phyloP scores from a whole-genome alignment of 2,888 invertebrate genomes.

The Andrena hattorfiana region DNA sequence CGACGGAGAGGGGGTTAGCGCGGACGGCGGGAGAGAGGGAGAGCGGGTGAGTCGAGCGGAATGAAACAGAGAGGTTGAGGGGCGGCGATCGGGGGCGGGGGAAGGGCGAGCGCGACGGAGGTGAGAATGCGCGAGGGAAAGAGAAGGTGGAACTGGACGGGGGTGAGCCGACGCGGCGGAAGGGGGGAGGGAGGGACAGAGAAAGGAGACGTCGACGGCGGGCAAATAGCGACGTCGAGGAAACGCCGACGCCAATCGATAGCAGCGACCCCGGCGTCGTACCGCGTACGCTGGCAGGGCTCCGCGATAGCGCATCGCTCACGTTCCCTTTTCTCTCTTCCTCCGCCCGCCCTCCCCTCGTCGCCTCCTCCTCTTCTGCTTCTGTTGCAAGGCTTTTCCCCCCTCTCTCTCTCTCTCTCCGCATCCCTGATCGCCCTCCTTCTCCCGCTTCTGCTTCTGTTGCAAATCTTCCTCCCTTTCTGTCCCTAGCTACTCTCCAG shows the following conservation, averaged over 20 bases:
- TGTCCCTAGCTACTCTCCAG: background rate
- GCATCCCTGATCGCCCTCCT: background rate
- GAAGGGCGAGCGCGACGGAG: constrained; percentile 39
- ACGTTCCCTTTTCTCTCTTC: constrained; percentile 39
- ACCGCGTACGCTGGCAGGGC: constrained; percentile 68
- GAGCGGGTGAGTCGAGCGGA: background rate
- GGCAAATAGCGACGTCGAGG: constrained; percentile 76
- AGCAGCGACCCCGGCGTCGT: constrained; percentile 78
- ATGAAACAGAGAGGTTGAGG: constrained; percentile 32
- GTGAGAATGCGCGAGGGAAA: constrained; percentile 40
- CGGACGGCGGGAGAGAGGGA: background rate
- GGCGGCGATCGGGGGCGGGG: background rate
- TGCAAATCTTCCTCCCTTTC: constrained; percentile 11
- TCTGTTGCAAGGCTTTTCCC: background rate
- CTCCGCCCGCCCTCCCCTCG: constrained; percentile 1
- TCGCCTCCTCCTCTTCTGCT: background rate
- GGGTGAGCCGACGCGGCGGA: constrained; percentile 18
- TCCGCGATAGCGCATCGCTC: constrained; percentile 77
- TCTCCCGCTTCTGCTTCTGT: constrained; percentile 2
- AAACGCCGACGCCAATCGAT: constrained; percentile 81
- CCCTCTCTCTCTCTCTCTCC: background rate
- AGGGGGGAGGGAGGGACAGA: constrained; percentile 24
- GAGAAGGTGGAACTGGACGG: constrained; percentile 28
- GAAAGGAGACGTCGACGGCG: constrained; percentile 48
- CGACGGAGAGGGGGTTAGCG: background rate